Evolutionary conservation across 2,888 invertebrate species (phyloP).

Genomic region (Ischnura elegans): DNA sequence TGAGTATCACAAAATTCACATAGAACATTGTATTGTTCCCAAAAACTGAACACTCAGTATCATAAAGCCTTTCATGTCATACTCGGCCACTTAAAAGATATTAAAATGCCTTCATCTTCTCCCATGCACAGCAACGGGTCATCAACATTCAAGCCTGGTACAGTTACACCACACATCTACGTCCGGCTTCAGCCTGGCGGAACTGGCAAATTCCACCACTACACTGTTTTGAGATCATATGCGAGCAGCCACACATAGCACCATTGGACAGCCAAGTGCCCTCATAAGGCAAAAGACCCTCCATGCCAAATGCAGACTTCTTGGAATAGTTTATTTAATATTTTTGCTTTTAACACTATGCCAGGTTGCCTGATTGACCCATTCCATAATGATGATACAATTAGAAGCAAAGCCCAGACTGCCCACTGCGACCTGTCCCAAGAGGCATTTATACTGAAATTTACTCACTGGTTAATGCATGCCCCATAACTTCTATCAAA

Average conservation of each 20-base stretch:
- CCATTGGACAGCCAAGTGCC: conserved; percentile 61
- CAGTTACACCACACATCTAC: neutral
- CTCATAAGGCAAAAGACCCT: conserved; percentile 44
- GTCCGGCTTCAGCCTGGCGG: conserved; percentile 36
- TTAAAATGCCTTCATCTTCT: conserved; percentile 58
- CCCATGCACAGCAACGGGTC: conserved; percentile 58
- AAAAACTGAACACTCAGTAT: conserved; percentile 68
- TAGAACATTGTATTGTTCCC: conserved; percentile 70
- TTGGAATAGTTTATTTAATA: conserved; percentile 41
- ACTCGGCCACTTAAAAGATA: conserved; percentile 64
- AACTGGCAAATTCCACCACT: conserved; percentile 4
- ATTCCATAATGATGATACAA: conserved; percentile 47
- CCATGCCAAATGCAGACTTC: conserved; percentile 59
- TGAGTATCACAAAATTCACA: conserved; percentile 71
- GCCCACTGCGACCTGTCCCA: conserved; percentile 38
- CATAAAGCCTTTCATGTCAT: conserved; percentile 58
- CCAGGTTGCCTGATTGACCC: conserved; percentile 39
- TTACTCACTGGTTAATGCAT: conserved; percentile 33
- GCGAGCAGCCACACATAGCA: conserved; percentile 64
- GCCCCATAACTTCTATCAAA: conserved; percentile 59
- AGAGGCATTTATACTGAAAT: conserved; percentile 53
- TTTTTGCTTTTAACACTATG: neutral
- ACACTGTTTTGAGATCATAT: conserved; percentile 60
- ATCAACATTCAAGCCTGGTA: conserved; percentile 52
- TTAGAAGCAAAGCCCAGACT: conserved; percentile 56